Evolutionary conservation across 1,140 invertebrate genomes (phyloP).

Genomic region (Caenorhabditis briggsae): DNA sequence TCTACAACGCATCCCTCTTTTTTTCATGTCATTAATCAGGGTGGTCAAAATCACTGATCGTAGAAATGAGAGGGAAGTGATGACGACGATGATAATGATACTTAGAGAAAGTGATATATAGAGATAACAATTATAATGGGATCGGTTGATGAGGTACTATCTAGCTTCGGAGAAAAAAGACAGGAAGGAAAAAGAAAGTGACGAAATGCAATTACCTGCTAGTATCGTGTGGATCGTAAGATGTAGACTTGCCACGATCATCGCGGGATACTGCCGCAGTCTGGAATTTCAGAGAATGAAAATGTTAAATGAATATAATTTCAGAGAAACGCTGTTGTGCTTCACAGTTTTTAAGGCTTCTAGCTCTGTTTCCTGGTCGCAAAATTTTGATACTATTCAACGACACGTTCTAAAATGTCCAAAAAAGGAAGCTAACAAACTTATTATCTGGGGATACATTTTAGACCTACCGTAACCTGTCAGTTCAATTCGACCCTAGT

Average conservation of each 20-base stretch:
- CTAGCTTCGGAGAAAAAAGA: background rate
- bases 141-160: background rate
- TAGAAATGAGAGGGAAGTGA: background rate
- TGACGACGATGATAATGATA: background rate
- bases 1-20: background rate
- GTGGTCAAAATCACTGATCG: slow-evolving; percentile 16
- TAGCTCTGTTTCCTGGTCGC: too few species aligned
- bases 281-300: slow-evolving; percentile 38
- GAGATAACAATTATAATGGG: slow-evolving; percentile 30
- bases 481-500: too few species aligned
- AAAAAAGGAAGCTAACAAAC: too few species aligned
- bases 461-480: too few species aligned
- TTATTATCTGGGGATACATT: too few species aligned
- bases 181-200: background rate
- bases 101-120: slow-evolving; percentile 46
- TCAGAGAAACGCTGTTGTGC: too few species aligned
- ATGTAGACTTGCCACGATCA: slow-evolving; percentile 50
- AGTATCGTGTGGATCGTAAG: slow-evolving; percentile 30
- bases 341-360: background rate
- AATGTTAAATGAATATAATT: background rate
- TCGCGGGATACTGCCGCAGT: slow-evolving; percentile 55
- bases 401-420: too few species aligned
- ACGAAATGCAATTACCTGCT: background rate
- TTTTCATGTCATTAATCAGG: slow-evolving; percentile 39
- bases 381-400: too few species aligned